These are phyloP conservation scores for Oscheius sp. DNA, from an alignment of 2,888 invertebrate species.

Conservation along the genomic window DNA sequence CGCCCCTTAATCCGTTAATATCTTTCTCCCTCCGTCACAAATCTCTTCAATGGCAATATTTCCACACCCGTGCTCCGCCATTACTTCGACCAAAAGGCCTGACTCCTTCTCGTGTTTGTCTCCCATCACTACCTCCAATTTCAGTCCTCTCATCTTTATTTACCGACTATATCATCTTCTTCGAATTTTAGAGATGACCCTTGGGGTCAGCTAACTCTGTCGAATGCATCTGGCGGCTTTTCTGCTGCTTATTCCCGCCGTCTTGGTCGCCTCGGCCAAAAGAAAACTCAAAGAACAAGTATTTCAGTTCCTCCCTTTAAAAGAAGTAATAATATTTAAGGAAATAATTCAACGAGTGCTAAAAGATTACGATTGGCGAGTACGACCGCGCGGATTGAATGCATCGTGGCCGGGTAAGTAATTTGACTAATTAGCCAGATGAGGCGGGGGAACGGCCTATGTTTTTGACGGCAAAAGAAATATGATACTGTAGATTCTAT, in stretches of 20 bases:
- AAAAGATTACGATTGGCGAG: constrained; percentile 71
- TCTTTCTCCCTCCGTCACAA: constrained; percentile 8
- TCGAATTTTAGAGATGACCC: constrained; percentile 11
- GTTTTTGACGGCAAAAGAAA: not conserved
- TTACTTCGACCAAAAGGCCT: constrained; percentile 9
- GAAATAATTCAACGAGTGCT: constrained; percentile 69
- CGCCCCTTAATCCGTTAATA: constrained; percentile 5
- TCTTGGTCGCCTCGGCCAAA: constrained; percentile 26
- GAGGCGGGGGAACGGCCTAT: not conserved
- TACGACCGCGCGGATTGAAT: constrained; percentile 69
- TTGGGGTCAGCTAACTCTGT: constrained; percentile 17
- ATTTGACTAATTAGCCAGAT: constrained; percentile 17
- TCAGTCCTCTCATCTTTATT: not conserved
- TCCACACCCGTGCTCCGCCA: constrained; percentile 11
- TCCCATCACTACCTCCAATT: not conserved
- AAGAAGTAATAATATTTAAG: constrained; percentile 38
- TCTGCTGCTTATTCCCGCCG: constrained; percentile 26
- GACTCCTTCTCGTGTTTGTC: not conserved
- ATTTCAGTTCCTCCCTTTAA: no score
- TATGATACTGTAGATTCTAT: not conserved
- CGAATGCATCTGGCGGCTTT: constrained; percentile 24
- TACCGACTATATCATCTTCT: not conserved
- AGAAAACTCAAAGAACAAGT: constrained; percentile 65
- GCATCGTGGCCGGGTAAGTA: constrained; percentile 68
- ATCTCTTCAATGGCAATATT: constrained; percentile 25